Percentiles rank a stretch among this genome's conserved stretches.
These are phyloP conservation scores for Synergus japonicus DNA, from an alignment of 2,888 invertebrate genomes.

Conservation along the genomic window DNA sequence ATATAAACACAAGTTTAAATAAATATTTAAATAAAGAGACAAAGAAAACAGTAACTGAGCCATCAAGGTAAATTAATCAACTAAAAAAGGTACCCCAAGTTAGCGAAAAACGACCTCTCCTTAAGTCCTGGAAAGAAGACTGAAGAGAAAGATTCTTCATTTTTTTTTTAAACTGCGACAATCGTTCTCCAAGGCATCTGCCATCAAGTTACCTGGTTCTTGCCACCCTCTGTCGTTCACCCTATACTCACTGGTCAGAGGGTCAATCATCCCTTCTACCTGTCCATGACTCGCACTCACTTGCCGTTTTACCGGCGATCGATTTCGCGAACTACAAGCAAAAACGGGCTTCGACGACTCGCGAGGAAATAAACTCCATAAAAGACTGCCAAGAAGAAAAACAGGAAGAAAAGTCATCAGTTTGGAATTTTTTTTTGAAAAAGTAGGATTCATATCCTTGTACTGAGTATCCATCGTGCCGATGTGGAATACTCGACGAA, in stretches of 20 bases:
- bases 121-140: neutral
- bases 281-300: constrained; percentile 22
- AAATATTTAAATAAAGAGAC: neutral
- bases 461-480: neutral
- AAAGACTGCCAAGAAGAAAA: constrained; percentile 19
- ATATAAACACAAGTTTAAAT: neutral
- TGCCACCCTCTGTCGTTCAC: constrained; percentile 31
- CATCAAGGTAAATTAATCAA: too few relatives aligned
- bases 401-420: neutral
- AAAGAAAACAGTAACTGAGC: too few relatives aligned
- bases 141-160: neutral
- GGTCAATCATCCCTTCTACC: constrained; percentile 41
- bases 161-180: neutral
- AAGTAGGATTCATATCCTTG: neutral
- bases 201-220: constrained; percentile 23
- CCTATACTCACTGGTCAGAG: constrained; percentile 37
- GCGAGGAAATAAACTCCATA: constrained; percentile 4
- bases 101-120: neutral
- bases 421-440: neutral
- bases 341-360: constrained; percentile 1
- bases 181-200: constrained; percentile 29
- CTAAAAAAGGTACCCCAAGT: too few relatives aligned
- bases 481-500: constrained; percentile 35
- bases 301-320: constrained; percentile 38
- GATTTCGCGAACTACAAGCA: constrained; percentile 23